Evolutionary conservation across 1,140 invertebrate genomes (phyloP).

Genomic region (Phymorhynchus buccinoides): DNA sequence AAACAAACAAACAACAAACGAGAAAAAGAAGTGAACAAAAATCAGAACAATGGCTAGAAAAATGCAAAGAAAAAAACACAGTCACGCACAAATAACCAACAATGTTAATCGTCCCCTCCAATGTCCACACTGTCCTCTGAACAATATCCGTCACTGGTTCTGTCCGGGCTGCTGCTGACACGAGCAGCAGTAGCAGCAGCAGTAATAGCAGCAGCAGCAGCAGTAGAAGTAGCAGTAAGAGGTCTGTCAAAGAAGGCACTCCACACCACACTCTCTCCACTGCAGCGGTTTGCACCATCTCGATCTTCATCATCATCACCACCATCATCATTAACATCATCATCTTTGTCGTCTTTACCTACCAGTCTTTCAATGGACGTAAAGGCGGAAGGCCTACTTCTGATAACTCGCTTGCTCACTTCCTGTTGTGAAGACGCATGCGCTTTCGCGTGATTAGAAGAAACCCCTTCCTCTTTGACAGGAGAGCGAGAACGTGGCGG

Average conservation of each 20-base stretch:
- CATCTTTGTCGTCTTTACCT: conserved; percentile 25
- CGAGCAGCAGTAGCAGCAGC: background rate
- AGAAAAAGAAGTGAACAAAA: background rate
- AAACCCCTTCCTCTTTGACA: background rate
- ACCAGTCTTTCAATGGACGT: conserved; percentile 49
- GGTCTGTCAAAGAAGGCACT: too few species aligned
- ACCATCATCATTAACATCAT: too few species aligned
- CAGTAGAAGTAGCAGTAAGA: too few species aligned
- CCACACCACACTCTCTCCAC: too few species aligned
- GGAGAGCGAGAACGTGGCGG: too few species aligned
- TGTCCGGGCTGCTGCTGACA: background rate
- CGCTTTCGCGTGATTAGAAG: too few species aligned
- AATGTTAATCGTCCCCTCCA: conserved; percentile 41
- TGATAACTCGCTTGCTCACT: background rate
- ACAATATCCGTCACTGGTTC: background rate
- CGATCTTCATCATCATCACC: too few species aligned
- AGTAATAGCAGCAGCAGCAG: too few species aligned
- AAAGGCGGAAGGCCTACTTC: conserved; percentile 42
- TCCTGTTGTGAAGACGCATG: conserved; percentile 19
- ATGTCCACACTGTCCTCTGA: conserved; percentile 38
- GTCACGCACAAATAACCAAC: background rate
- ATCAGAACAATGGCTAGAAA: background rate
- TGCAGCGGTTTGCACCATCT: too few species aligned
- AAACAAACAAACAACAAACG: background rate
- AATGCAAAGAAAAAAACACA: background rate